These are phyloP conservation scores for human DNA, from an alignment of 2,113 vertebrate species.

Conservation along the genomic window DNA sequence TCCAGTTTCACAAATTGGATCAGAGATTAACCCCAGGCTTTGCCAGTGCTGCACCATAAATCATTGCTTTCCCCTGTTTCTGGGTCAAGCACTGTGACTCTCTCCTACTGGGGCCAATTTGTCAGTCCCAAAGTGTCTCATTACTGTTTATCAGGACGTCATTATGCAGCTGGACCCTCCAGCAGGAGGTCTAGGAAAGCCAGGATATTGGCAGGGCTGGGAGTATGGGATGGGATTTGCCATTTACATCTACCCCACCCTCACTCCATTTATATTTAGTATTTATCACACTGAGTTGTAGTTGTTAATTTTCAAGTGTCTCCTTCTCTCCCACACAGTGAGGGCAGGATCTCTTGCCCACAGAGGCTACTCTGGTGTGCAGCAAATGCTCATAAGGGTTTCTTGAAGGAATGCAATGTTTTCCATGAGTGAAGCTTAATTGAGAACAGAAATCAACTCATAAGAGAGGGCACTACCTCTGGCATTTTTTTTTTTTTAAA, in stretches of 20 bases:
- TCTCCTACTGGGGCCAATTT: slow-evolving; percentile 46
- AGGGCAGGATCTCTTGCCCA: neutral
- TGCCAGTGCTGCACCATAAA: neutral
- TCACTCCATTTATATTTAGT: neutral
- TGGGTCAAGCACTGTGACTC: slow-evolving; percentile 29
- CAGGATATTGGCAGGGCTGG: slow-evolving; percentile 23
- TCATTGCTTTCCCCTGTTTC: neutral
- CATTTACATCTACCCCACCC: neutral
- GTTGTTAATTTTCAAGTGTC: slow-evolving; percentile 43
- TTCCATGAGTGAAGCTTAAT: neutral
- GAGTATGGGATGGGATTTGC: slow-evolving; percentile 12
- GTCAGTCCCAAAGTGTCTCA: slow-evolving; percentile 48
- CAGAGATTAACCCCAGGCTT: neutral
- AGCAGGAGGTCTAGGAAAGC: slow-evolving; percentile 34
- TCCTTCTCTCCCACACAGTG: neutral
- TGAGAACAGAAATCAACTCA: neutral
- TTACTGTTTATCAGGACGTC: slow-evolving; percentile 43
- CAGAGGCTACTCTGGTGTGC: neutral
- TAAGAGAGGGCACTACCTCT: neutral
- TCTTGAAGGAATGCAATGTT: slow-evolving; percentile 24
- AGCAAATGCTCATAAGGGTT: neutral
- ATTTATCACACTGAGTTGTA: slow-evolving; percentile 45
- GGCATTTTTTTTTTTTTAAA: neutral
- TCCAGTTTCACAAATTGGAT: neutral
- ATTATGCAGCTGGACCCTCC: slow-evolving; percentile 37